Evolutionary conservation across 1,140 invertebrate species (phyloP), one percentile per base, ranked within the genome.

Genomic region (Drusus annulatus): DNA sequence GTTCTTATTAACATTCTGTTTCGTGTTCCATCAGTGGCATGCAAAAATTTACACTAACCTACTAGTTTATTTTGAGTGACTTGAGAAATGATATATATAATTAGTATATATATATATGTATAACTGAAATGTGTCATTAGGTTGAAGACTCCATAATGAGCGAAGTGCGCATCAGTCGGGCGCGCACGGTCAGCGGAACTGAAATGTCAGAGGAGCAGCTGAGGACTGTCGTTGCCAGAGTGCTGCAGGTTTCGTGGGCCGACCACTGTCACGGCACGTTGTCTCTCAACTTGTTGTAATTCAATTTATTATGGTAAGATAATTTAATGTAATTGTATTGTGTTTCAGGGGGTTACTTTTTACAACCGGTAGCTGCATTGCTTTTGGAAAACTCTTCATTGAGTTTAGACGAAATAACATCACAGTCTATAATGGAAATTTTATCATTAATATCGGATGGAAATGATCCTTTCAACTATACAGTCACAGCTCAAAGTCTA

Each of bases 341-440:
- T 80, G 71, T 88, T 88, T 13, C 84, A 90, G 89, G 90, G 68
- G 87, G 87, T 69, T 91, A 94, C 84, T 93, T 92, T 88, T 87
- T 95, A 76, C 92, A 93, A 25, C 90, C 93, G 76, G 91, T 93
- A 52, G 91, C 91, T 16, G 90, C 90, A 69, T 88, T 88, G 21
- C 80, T 92, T 23, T 86, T 87, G 76, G 89, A 87, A 80, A 89
- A 86, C 84, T 89, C 86, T 84, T 86, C 85, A 80, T 85, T 87
- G 78, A 85, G 83, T 85, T 90, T 91, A 86, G 88, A 90, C 52
- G 90, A 89, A 85, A 85, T 88, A 89, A 94, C 87, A 83, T 95
- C 84, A 85, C 91, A 93, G 85, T 91, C 92, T 65, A 80, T 95
- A 31, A 93, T 95, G 91, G 94, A 95, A 85, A 90, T 94, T 4